phyloP scores from a whole-genome alignment of 2,113 vertebrate species.

The Fulica atra region DNA sequence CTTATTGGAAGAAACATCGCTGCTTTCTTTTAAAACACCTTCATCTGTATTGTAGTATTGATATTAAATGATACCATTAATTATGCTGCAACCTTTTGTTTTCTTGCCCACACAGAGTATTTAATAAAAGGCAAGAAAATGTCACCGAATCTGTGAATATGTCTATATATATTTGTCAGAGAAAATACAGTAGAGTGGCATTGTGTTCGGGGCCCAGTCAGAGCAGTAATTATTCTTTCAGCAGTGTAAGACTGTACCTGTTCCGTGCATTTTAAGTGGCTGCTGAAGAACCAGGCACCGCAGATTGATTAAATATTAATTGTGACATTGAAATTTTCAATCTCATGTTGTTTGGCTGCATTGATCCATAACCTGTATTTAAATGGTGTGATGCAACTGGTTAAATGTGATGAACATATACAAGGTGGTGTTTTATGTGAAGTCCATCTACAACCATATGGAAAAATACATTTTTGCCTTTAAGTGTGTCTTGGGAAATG shows the following conservation, averaged over 20 bases:
- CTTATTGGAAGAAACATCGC: not conserved
- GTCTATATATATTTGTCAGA: conserved; percentile 31
- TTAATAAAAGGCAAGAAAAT: conserved; percentile 35
- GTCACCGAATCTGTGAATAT: not conserved
- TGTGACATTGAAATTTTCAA: not conserved
- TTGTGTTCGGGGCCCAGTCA: conserved; percentile 24
- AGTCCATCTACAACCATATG: not conserved
- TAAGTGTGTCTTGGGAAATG: not conserved
- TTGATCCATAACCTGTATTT: not conserved
- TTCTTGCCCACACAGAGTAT: conserved; percentile 20
- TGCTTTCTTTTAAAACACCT: not conserved
- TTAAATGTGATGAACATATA: not conserved
- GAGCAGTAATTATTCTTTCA: conserved; percentile 46
- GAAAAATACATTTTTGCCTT: not conserved
- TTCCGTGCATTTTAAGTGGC: conserved; percentile 31
- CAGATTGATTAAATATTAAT: conserved; percentile 52
- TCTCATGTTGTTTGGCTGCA: not conserved
- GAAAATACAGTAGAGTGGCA: not conserved
- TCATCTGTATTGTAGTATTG: conserved; percentile 20
- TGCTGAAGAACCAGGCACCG: not conserved
- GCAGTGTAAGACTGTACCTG: not conserved
- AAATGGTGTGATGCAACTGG: not conserved
- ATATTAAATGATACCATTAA: not conserved
- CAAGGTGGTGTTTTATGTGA: not conserved
- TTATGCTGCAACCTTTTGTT: conserved; percentile 1